Evolutionary conservation across 2,113 vertebrate genomes (phyloP).

Genomic region (Ceratotherium simum): DNA sequence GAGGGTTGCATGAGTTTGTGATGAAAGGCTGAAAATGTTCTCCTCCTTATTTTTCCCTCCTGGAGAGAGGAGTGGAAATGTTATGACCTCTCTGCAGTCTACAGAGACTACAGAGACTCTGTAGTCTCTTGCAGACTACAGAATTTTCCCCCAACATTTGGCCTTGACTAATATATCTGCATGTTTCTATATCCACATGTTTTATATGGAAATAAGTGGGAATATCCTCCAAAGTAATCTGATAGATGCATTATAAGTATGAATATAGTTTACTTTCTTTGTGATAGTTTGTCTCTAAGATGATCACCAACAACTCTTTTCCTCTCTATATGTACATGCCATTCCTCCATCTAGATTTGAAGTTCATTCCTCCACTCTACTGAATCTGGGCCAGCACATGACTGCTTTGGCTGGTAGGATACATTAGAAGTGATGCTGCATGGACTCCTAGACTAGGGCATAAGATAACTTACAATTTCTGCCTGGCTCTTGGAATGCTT

Average conservation of each 20-base stretch:
- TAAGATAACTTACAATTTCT: neutral
- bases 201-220: neutral
- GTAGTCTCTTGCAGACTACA: neutral
- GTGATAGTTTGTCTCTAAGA: neutral
- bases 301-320: neutral
- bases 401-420: neutral
- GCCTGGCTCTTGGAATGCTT: neutral
- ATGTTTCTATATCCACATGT: constrained; percentile 43
- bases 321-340: neutral
- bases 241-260: constrained; percentile 19
- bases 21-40: neutral
- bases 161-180: neutral
- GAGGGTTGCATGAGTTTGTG: neutral
- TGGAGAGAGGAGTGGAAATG: neutral
- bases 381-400: neutral
- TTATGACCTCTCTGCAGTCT: neutral
- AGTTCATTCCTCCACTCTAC: neutral
- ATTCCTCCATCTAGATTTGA: neutral
- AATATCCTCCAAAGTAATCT: constrained; percentile 44
- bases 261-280: constrained; percentile 57
- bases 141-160: neutral
- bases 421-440: neutral
- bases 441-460: neutral
- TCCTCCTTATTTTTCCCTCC: neutral
- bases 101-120: too few relatives aligned